phyloP scores from a whole-genome alignment of 2,888 invertebrate genomes.

The Sericinus montela region DNA sequence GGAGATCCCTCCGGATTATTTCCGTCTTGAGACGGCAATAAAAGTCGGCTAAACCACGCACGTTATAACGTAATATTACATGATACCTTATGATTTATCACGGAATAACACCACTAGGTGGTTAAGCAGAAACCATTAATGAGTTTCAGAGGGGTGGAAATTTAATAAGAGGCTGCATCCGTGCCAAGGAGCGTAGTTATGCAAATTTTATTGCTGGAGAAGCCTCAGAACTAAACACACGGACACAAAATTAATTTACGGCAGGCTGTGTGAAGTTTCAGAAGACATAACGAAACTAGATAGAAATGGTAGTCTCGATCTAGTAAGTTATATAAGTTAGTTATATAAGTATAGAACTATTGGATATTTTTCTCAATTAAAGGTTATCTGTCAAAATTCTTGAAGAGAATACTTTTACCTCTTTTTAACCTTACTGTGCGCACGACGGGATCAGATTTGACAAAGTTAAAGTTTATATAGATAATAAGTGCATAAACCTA shows the following conservation, averaged over 20 bases:
- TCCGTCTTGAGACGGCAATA: conserved; percentile 62
- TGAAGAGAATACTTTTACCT: too few species aligned
- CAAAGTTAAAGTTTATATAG: too few species aligned
- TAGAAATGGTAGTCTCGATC: too few species aligned
- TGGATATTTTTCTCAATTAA: too few species aligned
- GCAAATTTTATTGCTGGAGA: conserved; percentile 75
- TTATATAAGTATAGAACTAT: too few species aligned
- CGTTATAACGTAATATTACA: conserved; percentile 31
- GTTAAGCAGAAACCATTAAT: conserved; percentile 77
- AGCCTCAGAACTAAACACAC: conserved; percentile 52
- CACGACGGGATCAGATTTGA: too few species aligned
- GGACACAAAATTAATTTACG: conserved; percentile 25
- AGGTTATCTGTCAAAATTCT: too few species aligned
- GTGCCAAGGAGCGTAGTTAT: conserved; percentile 73
- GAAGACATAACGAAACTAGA: too few species aligned
- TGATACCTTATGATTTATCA: conserved; percentile 73
- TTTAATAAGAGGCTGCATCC: conserved; percentile 73
- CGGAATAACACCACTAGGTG: conserved; percentile 65
- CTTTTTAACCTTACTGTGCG: too few species aligned
- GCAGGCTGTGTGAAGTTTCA: background rate
- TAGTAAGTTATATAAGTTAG: too few species aligned
- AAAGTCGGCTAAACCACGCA: conserved; percentile 50
- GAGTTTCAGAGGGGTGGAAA: conserved; percentile 74
- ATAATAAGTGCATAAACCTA: too few species aligned
- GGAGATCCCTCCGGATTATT: conserved; percentile 48